Conservation (phyloP, 2,113 vertebrate species). For the Neoarius graeffei region DNA sequence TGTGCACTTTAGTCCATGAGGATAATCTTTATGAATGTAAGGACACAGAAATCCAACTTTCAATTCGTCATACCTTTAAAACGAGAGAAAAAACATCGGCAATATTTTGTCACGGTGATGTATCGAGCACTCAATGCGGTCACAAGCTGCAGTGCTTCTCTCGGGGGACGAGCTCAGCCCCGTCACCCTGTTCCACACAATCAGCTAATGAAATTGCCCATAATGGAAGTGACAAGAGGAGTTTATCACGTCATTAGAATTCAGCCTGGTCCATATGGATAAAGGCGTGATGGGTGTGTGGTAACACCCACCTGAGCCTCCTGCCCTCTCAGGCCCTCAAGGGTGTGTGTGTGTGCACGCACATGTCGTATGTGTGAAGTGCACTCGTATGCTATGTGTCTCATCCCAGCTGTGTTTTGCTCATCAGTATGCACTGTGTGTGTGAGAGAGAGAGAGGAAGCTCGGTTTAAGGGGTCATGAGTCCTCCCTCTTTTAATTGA, state of each 20-base stretch:
- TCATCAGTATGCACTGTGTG: conserved; percentile 67
- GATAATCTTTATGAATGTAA: background rate
- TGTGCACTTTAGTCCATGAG: background rate
- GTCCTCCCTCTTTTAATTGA: conserved; percentile 70
- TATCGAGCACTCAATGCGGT: background rate
- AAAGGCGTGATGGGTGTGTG: conserved; percentile 41
- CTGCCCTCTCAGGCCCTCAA: conserved; percentile 31
- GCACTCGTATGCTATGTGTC: conserved; percentile 6
- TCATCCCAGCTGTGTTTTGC: conserved; percentile 68
- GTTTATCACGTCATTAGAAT: conserved; percentile 58
- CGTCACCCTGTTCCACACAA: conserved; percentile 47
- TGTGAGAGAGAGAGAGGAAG: conserved; percentile 52
- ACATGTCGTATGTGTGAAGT: conserved; percentile 25
- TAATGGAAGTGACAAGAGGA: conserved; percentile 54
- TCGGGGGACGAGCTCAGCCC: conserved; percentile 30
- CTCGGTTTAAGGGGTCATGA: conserved; percentile 63
- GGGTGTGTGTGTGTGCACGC: conserved; percentile 6
- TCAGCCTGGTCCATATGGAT: conserved; percentile 49
- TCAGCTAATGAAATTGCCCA: conserved; percentile 54
- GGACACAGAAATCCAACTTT: background rate
- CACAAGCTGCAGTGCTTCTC: conserved; percentile 30
- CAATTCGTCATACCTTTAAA: background rate
- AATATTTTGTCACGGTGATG: background rate
- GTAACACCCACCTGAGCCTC: conserved; percentile 54
- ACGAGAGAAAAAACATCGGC: background rate